phyloP scores from a whole-genome alignment of 2,113 vertebrate genomes.

The Hassar affinis region DNA sequence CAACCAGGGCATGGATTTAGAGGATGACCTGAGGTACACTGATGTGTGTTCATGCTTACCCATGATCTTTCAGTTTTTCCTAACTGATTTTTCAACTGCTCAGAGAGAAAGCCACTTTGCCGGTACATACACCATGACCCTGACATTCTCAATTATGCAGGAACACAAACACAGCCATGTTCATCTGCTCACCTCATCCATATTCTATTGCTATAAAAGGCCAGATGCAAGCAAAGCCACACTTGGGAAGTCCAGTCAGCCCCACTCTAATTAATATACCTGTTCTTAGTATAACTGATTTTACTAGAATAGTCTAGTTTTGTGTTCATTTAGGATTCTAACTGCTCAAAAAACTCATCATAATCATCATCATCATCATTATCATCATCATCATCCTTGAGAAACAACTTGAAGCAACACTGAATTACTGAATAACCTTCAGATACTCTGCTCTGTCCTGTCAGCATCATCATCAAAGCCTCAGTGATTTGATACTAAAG shows the following conservation, averaged over 20 bases:
- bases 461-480: conserved; percentile 26
- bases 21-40: not conserved
- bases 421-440: conserved; percentile 2
- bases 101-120: conserved; percentile 4
- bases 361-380: not conserved
- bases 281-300: not conserved
- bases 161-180: conserved; percentile 13
- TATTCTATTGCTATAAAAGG: conserved; percentile 6
- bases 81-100: not conserved
- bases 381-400: not conserved
- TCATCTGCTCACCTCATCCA: conserved; percentile 16
- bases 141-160: conserved; percentile 14
- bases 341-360: no score
- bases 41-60: not conserved
- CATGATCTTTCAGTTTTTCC: not conserved
- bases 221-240: conserved; percentile 17
- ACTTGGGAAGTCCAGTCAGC: not conserved
- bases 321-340: not conserved
- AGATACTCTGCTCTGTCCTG: conserved; percentile 13
- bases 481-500: conserved; percentile 44
- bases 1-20: not conserved
- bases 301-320: not conserved
- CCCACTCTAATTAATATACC: conserved; percentile 13
- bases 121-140: not conserved
- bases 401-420: not conserved